Percentiles rank a stretch among this genome's conserved stretches.
Evolutionary conservation across 2,797 vertebrate species (phyloP).

Genomic region (Spinus pinus): DNA sequence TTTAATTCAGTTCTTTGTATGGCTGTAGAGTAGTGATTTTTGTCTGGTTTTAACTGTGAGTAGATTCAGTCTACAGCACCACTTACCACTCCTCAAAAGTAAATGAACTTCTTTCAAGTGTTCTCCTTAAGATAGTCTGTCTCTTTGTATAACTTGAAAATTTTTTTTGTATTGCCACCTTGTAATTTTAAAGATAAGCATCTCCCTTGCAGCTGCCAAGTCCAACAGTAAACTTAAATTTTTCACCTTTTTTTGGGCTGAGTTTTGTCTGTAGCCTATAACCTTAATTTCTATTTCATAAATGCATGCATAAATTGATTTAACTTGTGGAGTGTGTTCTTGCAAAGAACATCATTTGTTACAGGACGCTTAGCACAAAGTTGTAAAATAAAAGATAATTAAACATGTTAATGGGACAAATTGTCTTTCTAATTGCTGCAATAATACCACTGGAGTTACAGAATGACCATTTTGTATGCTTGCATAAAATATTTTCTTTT

Average conservation of each 20-base stretch:
- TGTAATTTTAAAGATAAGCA: background rate
- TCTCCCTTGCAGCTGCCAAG: background rate
- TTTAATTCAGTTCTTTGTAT: background rate
- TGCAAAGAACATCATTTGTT: background rate
- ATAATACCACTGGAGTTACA: background rate
- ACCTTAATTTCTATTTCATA: background rate
- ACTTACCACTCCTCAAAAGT: background rate
- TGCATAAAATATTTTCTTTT: background rate
- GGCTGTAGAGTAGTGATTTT: background rate
- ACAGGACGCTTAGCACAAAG: background rate
- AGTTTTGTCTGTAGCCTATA: background rate
- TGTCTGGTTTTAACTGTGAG: background rate
- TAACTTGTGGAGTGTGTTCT: background rate
- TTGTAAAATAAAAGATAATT: background rate
- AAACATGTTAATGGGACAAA: background rate
- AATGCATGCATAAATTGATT: background rate
- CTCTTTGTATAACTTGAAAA: background rate
- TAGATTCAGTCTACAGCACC: background rate
- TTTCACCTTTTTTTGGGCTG: background rate
- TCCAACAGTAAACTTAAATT: background rate
- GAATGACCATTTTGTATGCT: background rate
- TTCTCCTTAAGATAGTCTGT: background rate
- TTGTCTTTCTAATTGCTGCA: slow-evolving; percentile 10
- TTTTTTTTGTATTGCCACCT: background rate
- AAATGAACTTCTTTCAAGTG: background rate